These are phyloP conservation scores for Herpetotheres cachinnans DNA, from an alignment of 2,113 vertebrate species.

Conservation along the genomic window DNA sequence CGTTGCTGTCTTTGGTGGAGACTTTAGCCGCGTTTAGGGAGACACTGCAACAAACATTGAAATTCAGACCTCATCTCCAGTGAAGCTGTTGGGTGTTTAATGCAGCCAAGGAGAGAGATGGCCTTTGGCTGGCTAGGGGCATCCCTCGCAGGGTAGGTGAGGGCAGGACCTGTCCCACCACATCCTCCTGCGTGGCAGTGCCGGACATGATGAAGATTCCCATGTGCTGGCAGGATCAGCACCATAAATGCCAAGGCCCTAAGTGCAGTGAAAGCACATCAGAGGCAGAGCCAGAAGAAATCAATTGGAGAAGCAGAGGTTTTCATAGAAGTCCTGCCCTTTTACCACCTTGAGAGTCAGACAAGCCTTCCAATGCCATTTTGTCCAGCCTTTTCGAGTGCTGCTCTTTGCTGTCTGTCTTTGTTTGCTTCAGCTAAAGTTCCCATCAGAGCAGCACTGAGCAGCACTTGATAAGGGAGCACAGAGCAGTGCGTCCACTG, in stretches of 20 bases:
- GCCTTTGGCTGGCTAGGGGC: not conserved
- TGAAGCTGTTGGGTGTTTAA: not conserved
- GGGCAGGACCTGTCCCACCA: not conserved
- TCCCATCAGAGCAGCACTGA: not conserved
- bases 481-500: fast-evolving
- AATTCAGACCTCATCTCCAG: not conserved
- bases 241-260: not conserved
- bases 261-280: not conserved
- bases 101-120: not conserved
- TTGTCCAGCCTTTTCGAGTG: not conserved
- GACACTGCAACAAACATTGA: not conserved
- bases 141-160: fast-evolving
- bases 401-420: not conserved
- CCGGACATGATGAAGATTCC: not conserved
- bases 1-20: not conserved
- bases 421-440: not conserved
- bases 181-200: not conserved
- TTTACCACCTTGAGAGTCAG: not conserved
- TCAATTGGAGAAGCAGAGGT: not conserved
- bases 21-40: not conserved
- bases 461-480: not conserved
- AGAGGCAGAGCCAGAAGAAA: not conserved
- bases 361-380: not conserved
- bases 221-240: not conserved
- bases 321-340: not conserved